phyloP scores from a whole-genome alignment of 2,113 vertebrate genomes.

The Hippopotamus amphibius region DNA sequence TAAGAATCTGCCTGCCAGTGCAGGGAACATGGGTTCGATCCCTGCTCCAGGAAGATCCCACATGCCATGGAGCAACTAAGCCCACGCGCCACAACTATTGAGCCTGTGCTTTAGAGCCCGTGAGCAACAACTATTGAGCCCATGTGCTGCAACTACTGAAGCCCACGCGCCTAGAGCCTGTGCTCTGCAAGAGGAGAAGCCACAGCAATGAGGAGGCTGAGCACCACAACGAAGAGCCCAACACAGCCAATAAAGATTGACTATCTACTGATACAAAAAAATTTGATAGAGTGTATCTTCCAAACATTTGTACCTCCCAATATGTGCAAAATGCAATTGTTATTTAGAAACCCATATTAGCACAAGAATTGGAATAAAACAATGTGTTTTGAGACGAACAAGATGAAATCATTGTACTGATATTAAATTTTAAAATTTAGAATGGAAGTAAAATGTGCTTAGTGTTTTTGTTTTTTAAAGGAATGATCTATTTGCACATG shows the following conservation, averaged over 20 bases:
- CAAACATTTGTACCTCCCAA: neutral
- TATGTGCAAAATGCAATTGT: neutral
- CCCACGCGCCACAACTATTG: too few relatives aligned
- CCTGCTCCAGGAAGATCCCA: too few relatives aligned
- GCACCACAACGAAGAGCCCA: too few relatives aligned
- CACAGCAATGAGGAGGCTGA: too few relatives aligned
- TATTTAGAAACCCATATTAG: conserved; percentile 30
- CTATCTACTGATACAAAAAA: neutral
- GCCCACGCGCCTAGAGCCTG: too few relatives aligned
- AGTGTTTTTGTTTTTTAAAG: neutral
- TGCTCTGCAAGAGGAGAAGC: too few relatives aligned
- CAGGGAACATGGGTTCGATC: too few relatives aligned
- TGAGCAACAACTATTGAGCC: too few relatives aligned
- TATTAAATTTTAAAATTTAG: conserved; percentile 33
- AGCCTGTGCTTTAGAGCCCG: too few relatives aligned
- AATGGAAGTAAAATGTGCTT: conserved; percentile 39
- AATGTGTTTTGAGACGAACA: neutral
- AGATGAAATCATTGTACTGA: neutral
- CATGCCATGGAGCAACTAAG: too few relatives aligned
- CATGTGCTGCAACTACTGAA: too few relatives aligned
- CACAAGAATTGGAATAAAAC: neutral
- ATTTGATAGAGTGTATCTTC: neutral
- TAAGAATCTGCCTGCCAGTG: too few relatives aligned
- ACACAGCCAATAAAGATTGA: neutral
- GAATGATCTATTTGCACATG: neutral